Evolutionary conservation across 2,797 vertebrate species (phyloP).

Genomic region (Channallabes apus): DNA sequence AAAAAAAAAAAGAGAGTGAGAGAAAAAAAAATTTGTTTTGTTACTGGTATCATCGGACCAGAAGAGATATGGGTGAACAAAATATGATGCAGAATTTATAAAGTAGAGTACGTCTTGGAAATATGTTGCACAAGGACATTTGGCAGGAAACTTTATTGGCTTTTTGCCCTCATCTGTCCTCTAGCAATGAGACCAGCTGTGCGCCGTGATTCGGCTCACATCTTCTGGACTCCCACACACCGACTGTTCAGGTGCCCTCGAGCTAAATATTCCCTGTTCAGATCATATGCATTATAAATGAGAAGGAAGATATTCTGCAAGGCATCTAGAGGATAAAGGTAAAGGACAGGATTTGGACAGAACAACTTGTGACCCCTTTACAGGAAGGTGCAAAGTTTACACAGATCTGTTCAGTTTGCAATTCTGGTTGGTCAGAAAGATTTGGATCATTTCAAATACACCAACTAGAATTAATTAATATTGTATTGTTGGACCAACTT

Average conservation of each 20-base stretch:
- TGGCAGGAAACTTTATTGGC: slow-evolving; percentile 66
- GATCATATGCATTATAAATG: slow-evolving; percentile 70
- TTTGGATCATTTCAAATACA: not conserved
- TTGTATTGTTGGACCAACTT: no score
- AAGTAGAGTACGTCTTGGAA: slow-evolving; percentile 62
- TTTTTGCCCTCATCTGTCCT: slow-evolving; percentile 63
- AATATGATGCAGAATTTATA: slow-evolving; percentile 49
- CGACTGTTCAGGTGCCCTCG: slow-evolving; percentile 68
- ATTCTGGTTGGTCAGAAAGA: not conserved
- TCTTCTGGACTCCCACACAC: slow-evolving; percentile 66
- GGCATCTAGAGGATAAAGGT: slow-evolving; percentile 58
- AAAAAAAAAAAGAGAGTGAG: slow-evolving; percentile 9
- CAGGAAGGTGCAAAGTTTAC: no score
- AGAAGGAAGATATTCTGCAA: slow-evolving; percentile 69
- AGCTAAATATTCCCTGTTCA: slow-evolving; percentile 70
- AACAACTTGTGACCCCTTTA: not conserved
- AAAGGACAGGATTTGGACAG: slow-evolving; percentile 11
- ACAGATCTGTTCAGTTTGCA: not conserved
- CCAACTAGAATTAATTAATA: no score
- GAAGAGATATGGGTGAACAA: slow-evolving; percentile 61
- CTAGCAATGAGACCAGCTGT: slow-evolving; percentile 67
- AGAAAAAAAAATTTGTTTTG: slow-evolving; percentile 21
- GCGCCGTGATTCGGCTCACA: slow-evolving; percentile 75
- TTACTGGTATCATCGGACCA: slow-evolving; percentile 28
- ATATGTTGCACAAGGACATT: slow-evolving; percentile 67